These are phyloP conservation scores for Montipora cactus DNA, from an alignment of 64 coral and sea anemone genomes.

Conservation along the genomic window DNA sequence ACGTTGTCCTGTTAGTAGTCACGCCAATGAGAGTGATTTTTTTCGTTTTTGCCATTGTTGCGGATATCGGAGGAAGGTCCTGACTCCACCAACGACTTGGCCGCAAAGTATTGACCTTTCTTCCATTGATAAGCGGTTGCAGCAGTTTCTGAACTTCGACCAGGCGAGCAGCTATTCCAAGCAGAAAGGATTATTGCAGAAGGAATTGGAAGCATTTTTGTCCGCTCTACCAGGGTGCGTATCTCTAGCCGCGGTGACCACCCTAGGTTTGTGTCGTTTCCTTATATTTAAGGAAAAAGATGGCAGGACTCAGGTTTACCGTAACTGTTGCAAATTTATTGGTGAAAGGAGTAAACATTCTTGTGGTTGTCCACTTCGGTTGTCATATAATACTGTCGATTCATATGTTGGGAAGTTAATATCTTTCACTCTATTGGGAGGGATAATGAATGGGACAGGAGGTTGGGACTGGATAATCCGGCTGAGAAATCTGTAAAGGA, in stretches of 20 bases:
- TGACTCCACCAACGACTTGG: no score
- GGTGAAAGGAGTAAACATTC: not conserved
- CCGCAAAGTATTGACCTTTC: not conserved
- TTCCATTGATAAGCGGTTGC: slow-evolving; percentile 13
- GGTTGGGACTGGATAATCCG: slow-evolving; percentile 56
- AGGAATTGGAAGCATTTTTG: slow-evolving; percentile 12
- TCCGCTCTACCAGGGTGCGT: not conserved
- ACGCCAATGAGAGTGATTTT: not conserved
- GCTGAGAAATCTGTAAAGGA: slow-evolving; percentile 54
- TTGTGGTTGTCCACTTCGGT: not conserved
- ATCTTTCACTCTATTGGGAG: not conserved
- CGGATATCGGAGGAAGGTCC: not conserved
- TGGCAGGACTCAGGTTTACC: no score
- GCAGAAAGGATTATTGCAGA: slow-evolving; percentile 17
- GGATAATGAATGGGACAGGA: not conserved
- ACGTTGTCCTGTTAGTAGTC: not conserved
- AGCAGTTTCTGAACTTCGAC: slow-evolving; percentile 13
- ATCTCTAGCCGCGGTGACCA: not conserved
- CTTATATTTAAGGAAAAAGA: not conserved
- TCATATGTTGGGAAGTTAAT: not conserved
- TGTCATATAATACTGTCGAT: not conserved
- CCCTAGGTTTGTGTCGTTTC: not conserved
- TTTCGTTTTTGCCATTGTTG: not conserved
- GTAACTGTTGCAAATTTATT: not conserved
- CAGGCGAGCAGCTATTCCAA: slow-evolving; percentile 8